Evolutionary conservation across 2,888 invertebrate genomes (phyloP).

Genomic region (Perithous albicinctus): DNA sequence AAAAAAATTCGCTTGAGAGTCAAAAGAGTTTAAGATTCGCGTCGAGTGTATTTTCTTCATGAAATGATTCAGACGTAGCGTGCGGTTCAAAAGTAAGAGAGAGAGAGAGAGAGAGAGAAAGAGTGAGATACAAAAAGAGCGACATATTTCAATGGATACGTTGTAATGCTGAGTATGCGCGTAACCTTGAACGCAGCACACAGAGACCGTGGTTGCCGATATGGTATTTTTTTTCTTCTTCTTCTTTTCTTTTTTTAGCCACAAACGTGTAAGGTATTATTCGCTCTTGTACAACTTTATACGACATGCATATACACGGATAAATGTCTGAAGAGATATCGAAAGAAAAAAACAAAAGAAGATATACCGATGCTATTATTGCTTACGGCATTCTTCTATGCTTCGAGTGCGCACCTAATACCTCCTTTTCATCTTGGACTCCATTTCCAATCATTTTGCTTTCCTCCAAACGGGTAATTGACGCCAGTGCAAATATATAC

Average conservation of each 20-base stretch:
- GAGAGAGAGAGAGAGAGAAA: no score
- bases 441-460: background rate
- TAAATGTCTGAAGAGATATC: no score
- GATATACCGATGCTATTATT: no score
- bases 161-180: background rate
- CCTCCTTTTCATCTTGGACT: background rate
- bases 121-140: background rate
- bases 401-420: background rate
- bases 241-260: no score
- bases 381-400: background rate
- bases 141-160: background rate
- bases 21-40: background rate
- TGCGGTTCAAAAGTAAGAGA: background rate
- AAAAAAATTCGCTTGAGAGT: no score
- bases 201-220: background rate
- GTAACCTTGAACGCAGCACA: conserved; percentile 24
- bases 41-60: conserved; percentile 45
- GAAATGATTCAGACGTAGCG: background rate
- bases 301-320: no score
- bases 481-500: background rate
- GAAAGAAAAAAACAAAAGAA: no score
- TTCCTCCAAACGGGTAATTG: background rate
- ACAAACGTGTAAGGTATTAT: background rate
- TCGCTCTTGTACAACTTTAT: background rate
- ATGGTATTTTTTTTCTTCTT: conserved; percentile 25